Conservation (phyloP, 2,113 vertebrate species). For the Phaethornis superciliosus region DNA sequence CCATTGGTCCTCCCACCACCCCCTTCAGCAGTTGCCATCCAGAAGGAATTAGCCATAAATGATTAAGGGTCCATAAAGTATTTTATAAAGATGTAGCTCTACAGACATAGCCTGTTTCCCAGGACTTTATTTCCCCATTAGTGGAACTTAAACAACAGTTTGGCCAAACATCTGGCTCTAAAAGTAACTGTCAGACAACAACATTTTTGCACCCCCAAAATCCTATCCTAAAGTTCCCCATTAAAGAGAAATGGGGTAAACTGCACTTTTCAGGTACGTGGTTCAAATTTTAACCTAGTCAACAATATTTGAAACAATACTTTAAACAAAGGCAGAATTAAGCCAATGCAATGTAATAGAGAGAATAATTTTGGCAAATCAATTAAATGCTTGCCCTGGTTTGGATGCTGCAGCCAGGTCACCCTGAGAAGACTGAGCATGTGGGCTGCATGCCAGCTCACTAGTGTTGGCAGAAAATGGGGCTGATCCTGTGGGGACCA, state of each 20-base stretch:
- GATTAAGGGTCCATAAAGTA: slow-evolving; percentile 49
- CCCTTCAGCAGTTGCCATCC: slow-evolving; percentile 25
- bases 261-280: not conserved
- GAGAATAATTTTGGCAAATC: not conserved
- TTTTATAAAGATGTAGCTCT: slow-evolving; percentile 51
- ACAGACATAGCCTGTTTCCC: slow-evolving; percentile 21
- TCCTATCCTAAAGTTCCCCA: not conserved
- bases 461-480: not conserved
- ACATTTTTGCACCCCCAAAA: slow-evolving; percentile 19
- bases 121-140: slow-evolving; percentile 42
- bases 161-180: slow-evolving; percentile 30
- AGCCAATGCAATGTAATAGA: not conserved
- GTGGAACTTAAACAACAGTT: not conserved
- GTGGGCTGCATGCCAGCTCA: not conserved
- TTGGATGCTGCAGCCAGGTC: not conserved
- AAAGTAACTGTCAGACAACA: slow-evolving; percentile 16
- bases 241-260: not conserved
- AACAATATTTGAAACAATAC: not conserved
- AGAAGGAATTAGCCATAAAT: slow-evolving; percentile 47
- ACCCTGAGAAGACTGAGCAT: not conserved
- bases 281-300: slow-evolving; percentile 8
- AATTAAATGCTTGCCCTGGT: not conserved
- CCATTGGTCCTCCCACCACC: not conserved
- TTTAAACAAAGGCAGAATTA: not conserved
- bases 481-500: not conserved